These are phyloP conservation scores for Sebastes taczanowskii DNA, from an alignment of 2,797 vertebrate species.

Conservation along the genomic window DNA sequence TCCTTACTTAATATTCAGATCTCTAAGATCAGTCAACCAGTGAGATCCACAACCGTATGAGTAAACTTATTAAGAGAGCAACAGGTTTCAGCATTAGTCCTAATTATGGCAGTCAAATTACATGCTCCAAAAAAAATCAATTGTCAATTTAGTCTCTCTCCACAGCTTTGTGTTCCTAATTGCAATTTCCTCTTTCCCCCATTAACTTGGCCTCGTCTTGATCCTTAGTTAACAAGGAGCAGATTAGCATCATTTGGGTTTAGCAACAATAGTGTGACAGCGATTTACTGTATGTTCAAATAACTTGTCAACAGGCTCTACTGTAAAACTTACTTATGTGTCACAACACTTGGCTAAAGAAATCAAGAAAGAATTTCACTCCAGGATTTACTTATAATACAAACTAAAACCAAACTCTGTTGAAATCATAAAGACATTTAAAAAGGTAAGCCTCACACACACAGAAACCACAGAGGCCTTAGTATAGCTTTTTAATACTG, in stretches of 20 bases:
- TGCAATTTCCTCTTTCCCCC: conserved; percentile 22
- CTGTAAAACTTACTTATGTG: conserved; percentile 29
- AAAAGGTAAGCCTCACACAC: background rate
- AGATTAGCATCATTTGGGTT: conserved; percentile 55
- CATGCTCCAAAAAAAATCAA: background rate
- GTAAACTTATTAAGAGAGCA: background rate
- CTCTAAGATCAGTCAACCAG: background rate
- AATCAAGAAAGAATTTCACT: conserved; percentile 35
- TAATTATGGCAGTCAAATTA: conserved; percentile 34
- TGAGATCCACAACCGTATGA: background rate
- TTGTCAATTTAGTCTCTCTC: background rate
- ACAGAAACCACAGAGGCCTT: background rate
- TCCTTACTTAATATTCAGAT: background rate
- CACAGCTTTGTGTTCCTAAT: conserved; percentile 17
- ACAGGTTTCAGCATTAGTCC: conserved; percentile 11
- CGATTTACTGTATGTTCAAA: conserved; percentile 41
- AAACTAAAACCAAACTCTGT: background rate
- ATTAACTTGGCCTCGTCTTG: conserved; percentile 35
- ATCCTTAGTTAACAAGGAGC: conserved; percentile 41
- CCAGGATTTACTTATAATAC: conserved; percentile 14
- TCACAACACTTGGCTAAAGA: conserved; percentile 34
- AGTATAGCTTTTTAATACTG: background rate
- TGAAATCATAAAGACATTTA: conserved; percentile 4
- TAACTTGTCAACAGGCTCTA: conserved; percentile 20
- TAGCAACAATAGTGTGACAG: conserved; percentile 47